A percentile compares a stretch with the other conserved stretches of the same genome.
These are phyloP conservation scores for Nanger granti DNA, from an alignment of 2,113 vertebrate genomes.

Conservation along the genomic window DNA sequence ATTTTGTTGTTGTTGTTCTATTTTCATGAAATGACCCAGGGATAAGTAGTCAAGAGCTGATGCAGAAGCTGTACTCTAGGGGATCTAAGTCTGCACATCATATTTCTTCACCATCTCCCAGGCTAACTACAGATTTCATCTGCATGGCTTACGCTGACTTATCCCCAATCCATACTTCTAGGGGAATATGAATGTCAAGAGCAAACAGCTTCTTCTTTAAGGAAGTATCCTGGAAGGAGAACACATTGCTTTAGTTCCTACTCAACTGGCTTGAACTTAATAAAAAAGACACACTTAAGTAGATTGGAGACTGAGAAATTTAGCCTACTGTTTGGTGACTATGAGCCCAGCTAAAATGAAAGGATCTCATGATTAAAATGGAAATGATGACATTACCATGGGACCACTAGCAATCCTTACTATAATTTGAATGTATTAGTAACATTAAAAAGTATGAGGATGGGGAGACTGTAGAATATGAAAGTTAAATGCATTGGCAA, in stretches of 20 bases:
- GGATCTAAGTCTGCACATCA: not conserved
- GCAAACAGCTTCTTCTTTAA: not conserved
- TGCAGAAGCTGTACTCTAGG: not conserved
- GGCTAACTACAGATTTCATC: not conserved
- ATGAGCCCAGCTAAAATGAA: not conserved
- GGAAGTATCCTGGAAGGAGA: not conserved
- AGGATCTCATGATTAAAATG: not conserved
- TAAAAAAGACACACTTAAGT: not conserved
- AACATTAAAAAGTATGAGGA: not conserved
- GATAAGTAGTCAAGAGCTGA: not conserved
- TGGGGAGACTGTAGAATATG: not conserved
- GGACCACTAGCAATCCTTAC: not conserved
- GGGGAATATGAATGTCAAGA: not conserved
- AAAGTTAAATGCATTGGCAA: not conserved
- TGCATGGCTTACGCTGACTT: not conserved
- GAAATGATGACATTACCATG: not conserved
- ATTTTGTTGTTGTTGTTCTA: not conserved
- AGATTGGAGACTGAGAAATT: not conserved
- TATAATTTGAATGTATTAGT: not conserved
- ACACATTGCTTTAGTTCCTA: not conserved
- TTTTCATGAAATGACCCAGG: not conserved
- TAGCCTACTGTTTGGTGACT: not conserved
- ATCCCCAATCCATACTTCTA: not conserved
- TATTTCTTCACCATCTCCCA: not conserved
- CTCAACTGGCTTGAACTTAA: not conserved